These are phyloP conservation scores for Helogale parvula DNA, from an alignment of 2,113 vertebrate species.

Conservation along the genomic window DNA sequence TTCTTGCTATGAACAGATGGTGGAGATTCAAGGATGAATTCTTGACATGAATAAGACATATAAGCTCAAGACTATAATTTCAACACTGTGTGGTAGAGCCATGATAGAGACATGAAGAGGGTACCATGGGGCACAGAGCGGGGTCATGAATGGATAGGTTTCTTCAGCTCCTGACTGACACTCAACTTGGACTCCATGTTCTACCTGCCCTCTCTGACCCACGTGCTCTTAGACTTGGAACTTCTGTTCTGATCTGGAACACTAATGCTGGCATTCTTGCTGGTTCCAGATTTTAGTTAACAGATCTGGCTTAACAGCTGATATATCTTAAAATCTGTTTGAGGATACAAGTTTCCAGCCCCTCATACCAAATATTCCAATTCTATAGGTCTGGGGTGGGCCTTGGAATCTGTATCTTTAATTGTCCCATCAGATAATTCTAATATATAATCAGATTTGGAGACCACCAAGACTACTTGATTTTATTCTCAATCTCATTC, in stretches of 20 bases:
- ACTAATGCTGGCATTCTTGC: neutral
- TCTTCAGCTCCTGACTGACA: neutral
- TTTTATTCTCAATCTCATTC: neutral
- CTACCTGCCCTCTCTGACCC: neutral
- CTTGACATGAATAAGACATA: neutral
- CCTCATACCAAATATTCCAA: neutral
- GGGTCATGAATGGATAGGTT: neutral
- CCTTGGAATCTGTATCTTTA: neutral
- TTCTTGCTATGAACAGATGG: neutral
- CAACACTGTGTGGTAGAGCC: neutral
- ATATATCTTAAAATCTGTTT: neutral
- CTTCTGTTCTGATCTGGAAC: neutral
- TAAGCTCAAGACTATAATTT: neutral
- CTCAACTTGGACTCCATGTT: neutral
- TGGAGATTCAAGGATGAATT: neutral
- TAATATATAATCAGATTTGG: neutral
- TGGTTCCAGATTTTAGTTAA: neutral
- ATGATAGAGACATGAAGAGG: neutral
- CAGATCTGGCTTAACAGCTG: neutral
- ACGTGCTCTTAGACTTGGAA: neutral
- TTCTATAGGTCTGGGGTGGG: neutral
- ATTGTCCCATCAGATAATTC: neutral
- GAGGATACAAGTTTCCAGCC: neutral
- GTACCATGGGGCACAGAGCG: neutral
- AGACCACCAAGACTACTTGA: neutral